These are phyloP conservation scores for Linnaemya tessellans DNA, from an alignment of 2,888 invertebrate species.

Conservation along the genomic window DNA sequence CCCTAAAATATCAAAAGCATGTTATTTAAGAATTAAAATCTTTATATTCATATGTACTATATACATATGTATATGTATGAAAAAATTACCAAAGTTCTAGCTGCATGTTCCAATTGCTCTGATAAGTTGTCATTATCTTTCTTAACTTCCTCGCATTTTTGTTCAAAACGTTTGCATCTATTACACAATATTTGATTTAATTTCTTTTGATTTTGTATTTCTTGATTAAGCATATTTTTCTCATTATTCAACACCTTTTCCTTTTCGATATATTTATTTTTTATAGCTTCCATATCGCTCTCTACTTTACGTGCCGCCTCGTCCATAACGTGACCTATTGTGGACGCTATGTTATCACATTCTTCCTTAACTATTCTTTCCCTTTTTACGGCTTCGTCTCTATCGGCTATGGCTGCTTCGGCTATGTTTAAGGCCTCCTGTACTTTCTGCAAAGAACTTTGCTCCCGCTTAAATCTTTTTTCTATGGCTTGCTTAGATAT, in stretches of 20 bases:
- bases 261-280: conserved; percentile 86
- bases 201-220: conserved; percentile 74
- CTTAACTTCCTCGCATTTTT: conserved; percentile 76
- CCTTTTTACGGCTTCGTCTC: conserved; percentile 84
- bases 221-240: conserved; percentile 81
- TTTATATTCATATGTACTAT: not conserved
- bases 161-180: conserved; percentile 76
- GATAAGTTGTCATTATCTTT: conserved; percentile 77
- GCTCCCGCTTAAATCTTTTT: conserved; percentile 83
- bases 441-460: conserved; percentile 84
- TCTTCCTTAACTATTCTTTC: conserved; percentile 85
- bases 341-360: conserved; percentile 84
- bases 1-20: conserved; percentile 78
- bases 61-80: not conserved
- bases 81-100: conserved; percentile 77
- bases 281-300: conserved; percentile 85
- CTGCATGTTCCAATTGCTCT: conserved; percentile 76
- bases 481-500: conserved; percentile 82
- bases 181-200: conserved; percentile 80
- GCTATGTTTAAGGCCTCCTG: conserved; percentile 85
- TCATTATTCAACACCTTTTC: conserved; percentile 84
- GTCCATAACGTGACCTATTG: conserved; percentile 84
- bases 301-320: conserved; percentile 85
- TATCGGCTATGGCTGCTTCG: conserved; percentile 85
- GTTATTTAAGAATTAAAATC: not conserved